phyloP scores from a whole-genome alignment of 2,797 vertebrate genomes.

The Muscicapa striata region DNA sequence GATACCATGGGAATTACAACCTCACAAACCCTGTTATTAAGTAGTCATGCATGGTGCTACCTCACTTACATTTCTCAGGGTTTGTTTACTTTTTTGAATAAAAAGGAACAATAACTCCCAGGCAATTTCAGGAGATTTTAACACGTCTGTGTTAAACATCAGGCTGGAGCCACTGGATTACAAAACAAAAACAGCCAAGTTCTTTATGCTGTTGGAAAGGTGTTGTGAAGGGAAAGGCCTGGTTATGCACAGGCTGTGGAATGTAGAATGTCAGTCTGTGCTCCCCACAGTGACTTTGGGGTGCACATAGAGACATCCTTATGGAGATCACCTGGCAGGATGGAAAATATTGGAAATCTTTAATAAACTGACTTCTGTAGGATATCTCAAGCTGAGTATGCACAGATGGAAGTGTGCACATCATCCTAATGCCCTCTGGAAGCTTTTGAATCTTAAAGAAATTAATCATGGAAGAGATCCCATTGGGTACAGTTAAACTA shows the following conservation, averaged over 20 bases:
- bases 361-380: background rate
- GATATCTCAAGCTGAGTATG: background rate
- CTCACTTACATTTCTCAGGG: background rate
- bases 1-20: background rate
- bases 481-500: background rate
- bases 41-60: background rate
- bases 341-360: background rate
- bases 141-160: background rate
- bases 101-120: background rate
- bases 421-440: background rate
- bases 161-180: background rate
- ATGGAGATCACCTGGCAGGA: background rate
- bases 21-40: conserved; percentile 22
- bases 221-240: background rate
- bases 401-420: background rate
- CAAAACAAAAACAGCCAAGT: background rate
- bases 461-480: background rate
- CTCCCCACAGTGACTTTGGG: background rate
- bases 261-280: background rate
- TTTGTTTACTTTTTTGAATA: conserved; percentile 16
- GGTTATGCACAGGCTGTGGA: background rate
- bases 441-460: background rate
- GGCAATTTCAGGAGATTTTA: conserved; percentile 20
- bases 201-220: background rate
- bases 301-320: background rate